Evolutionary conservation across 2,797 vertebrate species (phyloP).

Genomic region (Pangasius larnaudii): DNA sequence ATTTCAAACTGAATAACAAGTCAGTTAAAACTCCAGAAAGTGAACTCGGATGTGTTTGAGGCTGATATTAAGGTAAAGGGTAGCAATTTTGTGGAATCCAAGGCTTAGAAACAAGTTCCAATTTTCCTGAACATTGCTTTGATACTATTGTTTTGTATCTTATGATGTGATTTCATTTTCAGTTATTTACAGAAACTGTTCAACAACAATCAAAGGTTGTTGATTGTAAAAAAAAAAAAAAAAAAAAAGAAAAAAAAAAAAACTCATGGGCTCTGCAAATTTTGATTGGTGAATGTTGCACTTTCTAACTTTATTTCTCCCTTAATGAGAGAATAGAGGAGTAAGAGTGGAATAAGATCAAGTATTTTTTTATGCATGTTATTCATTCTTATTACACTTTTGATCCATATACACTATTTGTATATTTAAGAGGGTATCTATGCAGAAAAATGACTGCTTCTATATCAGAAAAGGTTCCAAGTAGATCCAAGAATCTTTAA

Average conservation of each 20-base stretch:
- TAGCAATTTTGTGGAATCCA: slow-evolving; percentile 11
- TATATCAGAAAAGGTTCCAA: background rate
- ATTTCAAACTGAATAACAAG: background rate
- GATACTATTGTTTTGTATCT: background rate
- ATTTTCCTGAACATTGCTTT: slow-evolving; percentile 1
- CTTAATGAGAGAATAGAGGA: background rate
- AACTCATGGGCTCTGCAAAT: background rate
- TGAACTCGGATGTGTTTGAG: background rate
- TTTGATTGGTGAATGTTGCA: background rate
- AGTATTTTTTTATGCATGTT: background rate
- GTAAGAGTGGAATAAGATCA: background rate
- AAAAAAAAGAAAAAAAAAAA: background rate
- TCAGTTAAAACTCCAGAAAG: background rate
- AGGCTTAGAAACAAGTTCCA: background rate
- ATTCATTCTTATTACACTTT: background rate
- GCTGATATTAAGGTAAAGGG: slow-evolving; percentile 2
- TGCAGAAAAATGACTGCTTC: background rate
- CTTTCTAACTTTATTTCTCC: background rate
- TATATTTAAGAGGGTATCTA: background rate
- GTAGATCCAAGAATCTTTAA: background rate
- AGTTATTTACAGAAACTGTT: background rate
- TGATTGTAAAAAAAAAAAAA: background rate
- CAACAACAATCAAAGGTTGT: background rate
- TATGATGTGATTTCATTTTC: background rate
- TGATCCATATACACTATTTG: background rate